Conservation (phyloP, 2,797 vertebrate genomes). For the Enteromius trimaculatus region DNA sequence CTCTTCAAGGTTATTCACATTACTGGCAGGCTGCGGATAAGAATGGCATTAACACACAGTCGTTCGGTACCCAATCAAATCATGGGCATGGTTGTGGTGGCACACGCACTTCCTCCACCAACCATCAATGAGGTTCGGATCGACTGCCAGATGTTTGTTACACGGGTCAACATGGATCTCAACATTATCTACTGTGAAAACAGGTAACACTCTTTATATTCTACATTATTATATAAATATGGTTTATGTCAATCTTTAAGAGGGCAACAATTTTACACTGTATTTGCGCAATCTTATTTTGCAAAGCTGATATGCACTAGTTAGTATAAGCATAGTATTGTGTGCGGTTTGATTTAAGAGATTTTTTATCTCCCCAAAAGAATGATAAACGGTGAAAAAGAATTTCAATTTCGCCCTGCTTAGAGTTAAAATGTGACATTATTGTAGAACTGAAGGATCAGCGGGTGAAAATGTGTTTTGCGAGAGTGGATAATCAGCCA, state of each 20-base stretch:
- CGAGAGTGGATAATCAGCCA: slow-evolving; percentile 32
- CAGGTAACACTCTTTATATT: slow-evolving; percentile 78
- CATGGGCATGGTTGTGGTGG: slow-evolving; percentile 97
- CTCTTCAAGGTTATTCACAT: slow-evolving; percentile 92
- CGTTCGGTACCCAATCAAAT: slow-evolving; percentile 93
- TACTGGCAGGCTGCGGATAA: slow-evolving; percentile 93
- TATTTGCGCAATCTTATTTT: not conserved
- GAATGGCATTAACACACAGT: slow-evolving; percentile 91
- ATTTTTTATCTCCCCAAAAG: not conserved
- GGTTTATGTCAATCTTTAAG: not conserved
- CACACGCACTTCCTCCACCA: slow-evolving; percentile 94
- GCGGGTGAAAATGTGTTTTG: slow-evolving; percentile 26
- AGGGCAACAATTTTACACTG: not conserved
- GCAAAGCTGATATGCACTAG: not conserved
- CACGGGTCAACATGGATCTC: slow-evolving; percentile 99
- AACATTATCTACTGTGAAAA: slow-evolving; percentile 99
- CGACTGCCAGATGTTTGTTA: slow-evolving; percentile 99
- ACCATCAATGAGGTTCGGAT: slow-evolving; percentile 99
- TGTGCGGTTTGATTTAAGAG: slow-evolving; percentile 4
- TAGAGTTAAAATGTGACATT: slow-evolving; percentile 19
- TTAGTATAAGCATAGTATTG: not conserved
- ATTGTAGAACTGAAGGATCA: slow-evolving; percentile 20
- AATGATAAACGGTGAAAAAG: slow-evolving; percentile 16
- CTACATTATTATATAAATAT: not conserved
- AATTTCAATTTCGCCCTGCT: slow-evolving; percentile 12